Base-by-base conservation (phyloP, 2,797 vertebrate species). In the Platyrinchus mystaceus region DNA sequence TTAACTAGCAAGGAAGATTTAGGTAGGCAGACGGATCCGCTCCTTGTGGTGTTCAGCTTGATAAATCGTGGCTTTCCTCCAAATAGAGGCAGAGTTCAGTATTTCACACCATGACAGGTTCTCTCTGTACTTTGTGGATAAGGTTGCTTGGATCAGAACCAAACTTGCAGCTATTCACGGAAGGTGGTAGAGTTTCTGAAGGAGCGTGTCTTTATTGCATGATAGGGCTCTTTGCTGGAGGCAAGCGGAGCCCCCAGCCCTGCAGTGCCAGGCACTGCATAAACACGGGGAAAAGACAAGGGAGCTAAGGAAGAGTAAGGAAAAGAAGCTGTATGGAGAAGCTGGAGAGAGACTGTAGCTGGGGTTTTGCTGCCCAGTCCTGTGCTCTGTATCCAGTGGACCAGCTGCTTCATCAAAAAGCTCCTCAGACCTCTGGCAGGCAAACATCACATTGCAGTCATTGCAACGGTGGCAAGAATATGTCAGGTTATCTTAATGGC, bases 21-120 rank as follows among this genome's bases (percentile, higher is more conserved):
- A 96, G 95, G 90, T 96, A 95, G 96, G 93, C 95, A 97, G 94
- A 94, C 80, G 0, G 91, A 91, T 94, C 92, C 0, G 5, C 83
- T 96, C 76, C 93, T 93, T 73, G 82, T 63, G 84, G 87, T 88
- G 93, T 92, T 95, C 93, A 77, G 85, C 93, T 94, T 95, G 94
- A 95, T 88, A 92, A 95, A 95, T 79, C 36, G 47, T 95, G 95
- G 96, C 94, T 96, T 93, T 88, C 85, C 89, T 97, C 95, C 96
- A 97, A 95, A 94, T 49, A 96, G 93, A 94, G 87, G 89, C 94
- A 96, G 94, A 94, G 94, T 95, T 95, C 94, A 96, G 94, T 88
- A 94, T 93, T 97, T 93, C 93, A 97, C 94, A 94, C 93, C 91
- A 94, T 91, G 96, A 96, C 94, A 96, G 91, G 94, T 97, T 97